Percentiles rank a stretch among this genome's conserved stretches.
Evolutionary conservation across 2,797 vertebrate species (phyloP).

Genomic region (Pipistrellus kuhlii): DNA sequence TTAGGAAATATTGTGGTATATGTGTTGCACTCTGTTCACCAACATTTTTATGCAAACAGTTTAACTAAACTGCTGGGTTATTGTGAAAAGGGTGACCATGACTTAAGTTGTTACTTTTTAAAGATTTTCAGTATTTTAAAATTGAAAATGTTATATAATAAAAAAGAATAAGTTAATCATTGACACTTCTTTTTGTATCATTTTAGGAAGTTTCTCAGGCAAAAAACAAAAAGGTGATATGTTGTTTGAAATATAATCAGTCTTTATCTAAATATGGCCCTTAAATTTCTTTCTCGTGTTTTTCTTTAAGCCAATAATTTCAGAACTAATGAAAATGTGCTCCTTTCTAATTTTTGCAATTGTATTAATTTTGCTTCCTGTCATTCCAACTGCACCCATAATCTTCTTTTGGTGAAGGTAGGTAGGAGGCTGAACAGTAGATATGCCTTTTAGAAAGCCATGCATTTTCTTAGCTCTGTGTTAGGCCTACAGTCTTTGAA

Average conservation of each 20-base stretch:
- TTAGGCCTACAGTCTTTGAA: slow-evolving; percentile 84
- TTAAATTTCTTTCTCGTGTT: not conserved
- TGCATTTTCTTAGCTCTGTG: slow-evolving; percentile 72
- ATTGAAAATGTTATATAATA: not conserved
- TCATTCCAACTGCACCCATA: not conserved
- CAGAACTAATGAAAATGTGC: not conserved
- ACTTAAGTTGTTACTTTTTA: not conserved
- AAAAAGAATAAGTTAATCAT: not conserved
- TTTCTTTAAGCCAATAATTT: not conserved
- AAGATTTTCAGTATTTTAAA: not conserved
- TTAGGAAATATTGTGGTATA: not conserved
- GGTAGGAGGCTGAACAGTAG: slow-evolving; percentile 58
- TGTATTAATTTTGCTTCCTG: not conserved
- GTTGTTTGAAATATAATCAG: slow-evolving; percentile 5
- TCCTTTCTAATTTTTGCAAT: not conserved
- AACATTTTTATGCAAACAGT: not conserved
- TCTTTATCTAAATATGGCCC: not conserved
- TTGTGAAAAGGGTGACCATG: not conserved
- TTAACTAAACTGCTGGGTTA: not conserved
- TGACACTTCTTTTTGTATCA: not conserved
- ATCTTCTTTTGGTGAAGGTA: not conserved
- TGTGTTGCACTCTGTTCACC: not conserved
- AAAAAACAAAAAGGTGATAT: not conserved
- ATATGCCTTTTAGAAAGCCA: slow-evolving; percentile 70
- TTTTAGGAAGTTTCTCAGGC: not conserved